phyloP scores from a whole-genome alignment of 2,797 vertebrate genomes.

The Poecilia velifera region DNA sequence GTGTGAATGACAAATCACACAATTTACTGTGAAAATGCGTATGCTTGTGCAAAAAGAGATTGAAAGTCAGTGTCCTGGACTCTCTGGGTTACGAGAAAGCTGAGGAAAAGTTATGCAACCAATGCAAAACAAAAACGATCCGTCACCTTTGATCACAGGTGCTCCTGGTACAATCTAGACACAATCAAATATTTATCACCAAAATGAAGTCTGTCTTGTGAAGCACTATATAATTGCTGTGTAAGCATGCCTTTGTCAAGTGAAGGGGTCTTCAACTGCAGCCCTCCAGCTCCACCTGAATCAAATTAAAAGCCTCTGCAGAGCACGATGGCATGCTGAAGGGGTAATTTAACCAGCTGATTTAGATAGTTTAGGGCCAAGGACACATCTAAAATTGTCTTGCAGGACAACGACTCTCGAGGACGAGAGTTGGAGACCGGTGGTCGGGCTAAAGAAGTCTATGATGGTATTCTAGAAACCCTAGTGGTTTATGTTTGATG shows the following conservation, averaged over 20 bases:
- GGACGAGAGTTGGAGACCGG: not conserved
- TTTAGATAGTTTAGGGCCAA: not conserved
- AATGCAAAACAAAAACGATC: constrained; percentile 13
- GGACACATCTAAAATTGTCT: not conserved
- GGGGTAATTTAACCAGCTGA: constrained; percentile 1
- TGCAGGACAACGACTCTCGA: not conserved
- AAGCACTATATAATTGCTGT: not conserved
- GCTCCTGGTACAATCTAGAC: not conserved
- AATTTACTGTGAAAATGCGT: constrained; percentile 45
- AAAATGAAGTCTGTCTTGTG: not conserved
- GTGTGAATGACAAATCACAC: constrained; percentile 62
- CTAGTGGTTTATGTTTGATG: not conserved
- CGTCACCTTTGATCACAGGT: constrained; percentile 17
- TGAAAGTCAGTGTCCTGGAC: constrained; percentile 30
- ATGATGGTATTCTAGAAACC: not conserved
- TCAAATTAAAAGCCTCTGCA: not conserved
- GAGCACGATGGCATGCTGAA: not conserved
- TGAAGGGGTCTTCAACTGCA: not conserved
- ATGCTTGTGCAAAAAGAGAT: constrained; percentile 52
- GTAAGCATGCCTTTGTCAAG: not conserved
- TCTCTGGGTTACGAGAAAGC: constrained; percentile 27
- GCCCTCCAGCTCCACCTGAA: not conserved
- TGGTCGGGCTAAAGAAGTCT: not conserved
- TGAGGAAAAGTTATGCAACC: constrained; percentile 16
- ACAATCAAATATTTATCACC: not conserved